Conservation (phyloP, 2,888 invertebrate genomes). For the Coremacera marginata region DNA sequence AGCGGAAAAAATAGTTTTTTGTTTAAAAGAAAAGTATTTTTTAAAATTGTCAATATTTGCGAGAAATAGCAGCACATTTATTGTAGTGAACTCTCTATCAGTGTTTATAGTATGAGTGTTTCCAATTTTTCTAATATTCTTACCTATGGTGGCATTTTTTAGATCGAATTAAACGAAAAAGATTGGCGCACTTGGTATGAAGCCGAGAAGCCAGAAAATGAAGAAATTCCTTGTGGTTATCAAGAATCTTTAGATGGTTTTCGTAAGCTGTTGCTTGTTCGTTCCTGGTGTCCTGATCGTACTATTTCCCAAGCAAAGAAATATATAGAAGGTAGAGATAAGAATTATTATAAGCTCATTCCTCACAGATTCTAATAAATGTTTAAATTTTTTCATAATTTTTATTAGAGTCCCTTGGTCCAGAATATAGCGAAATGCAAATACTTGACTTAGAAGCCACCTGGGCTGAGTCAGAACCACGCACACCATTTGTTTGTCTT, state of each 20-base stretch:
- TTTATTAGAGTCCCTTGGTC: conserved; percentile 80
- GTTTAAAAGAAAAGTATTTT: too few species aligned
- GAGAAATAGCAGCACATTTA: too few species aligned
- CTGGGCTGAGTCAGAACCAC: conserved; percentile 89
- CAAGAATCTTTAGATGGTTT: conserved; percentile 88
- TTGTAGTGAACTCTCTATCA: too few species aligned
- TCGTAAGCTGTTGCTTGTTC: conserved; percentile 85
- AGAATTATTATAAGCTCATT: background rate
- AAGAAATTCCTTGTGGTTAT: conserved; percentile 91
- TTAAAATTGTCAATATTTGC: too few species aligned
- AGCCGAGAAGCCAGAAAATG: conserved; percentile 92
- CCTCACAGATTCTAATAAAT: background rate
- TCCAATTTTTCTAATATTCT: too few species aligned
- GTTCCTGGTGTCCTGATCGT: conserved; percentile 96
- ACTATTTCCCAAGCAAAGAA: conserved; percentile 93
- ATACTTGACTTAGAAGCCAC: conserved; percentile 92
- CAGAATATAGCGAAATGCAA: conserved; percentile 90
- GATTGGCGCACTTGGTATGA: conserved; percentile 94
- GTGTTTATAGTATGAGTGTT: too few species aligned
- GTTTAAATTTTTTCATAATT: background rate
- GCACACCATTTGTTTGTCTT: conserved; percentile 91
- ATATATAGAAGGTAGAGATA: conserved; percentile 81
- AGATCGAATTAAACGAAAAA: conserved; percentile 87
- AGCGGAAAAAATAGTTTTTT: too few species aligned
- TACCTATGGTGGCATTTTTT: background rate